Conservation (phyloP, 2,797 vertebrate genomes). For the Periophthalmus magnuspinnatus region DNA sequence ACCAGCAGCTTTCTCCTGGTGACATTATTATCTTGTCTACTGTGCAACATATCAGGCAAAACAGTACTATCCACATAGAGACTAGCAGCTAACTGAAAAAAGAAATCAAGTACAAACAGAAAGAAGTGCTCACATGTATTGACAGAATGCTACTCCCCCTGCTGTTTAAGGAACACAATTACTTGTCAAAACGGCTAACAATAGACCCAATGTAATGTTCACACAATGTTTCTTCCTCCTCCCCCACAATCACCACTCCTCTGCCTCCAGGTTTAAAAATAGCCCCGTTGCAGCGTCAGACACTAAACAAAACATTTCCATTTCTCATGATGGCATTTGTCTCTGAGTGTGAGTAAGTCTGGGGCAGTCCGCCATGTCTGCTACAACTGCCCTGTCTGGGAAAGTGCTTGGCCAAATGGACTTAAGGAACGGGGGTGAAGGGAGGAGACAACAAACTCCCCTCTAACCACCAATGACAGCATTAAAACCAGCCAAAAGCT, state of each 20-base stretch:
- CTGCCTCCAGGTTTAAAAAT: conserved; percentile 56
- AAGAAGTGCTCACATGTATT: background rate
- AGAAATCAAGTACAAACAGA: background rate
- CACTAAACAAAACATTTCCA: conserved; percentile 59
- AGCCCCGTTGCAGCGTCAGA: conserved; percentile 35
- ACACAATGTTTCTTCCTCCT: conserved; percentile 22
- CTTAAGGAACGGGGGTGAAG: conserved; percentile 26
- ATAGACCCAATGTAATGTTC: conserved; percentile 13
- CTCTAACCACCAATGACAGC: conserved; percentile 49
- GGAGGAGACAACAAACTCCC: conserved; percentile 35
- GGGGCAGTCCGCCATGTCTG: conserved; percentile 58
- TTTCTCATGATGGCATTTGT: conserved; percentile 64
- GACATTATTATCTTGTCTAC: too few species aligned
- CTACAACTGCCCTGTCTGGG: conserved; percentile 60
- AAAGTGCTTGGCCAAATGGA: conserved; percentile 52
- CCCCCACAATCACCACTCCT: conserved; percentile 37
- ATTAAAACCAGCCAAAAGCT: conserved; percentile 7
- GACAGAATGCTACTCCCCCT: background rate
- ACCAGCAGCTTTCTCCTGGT: too few species aligned
- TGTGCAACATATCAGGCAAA: too few species aligned
- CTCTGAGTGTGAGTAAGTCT: conserved; percentile 58
- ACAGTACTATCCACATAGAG: too few species aligned
- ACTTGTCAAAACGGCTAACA: background rate
- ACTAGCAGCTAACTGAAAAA: background rate
- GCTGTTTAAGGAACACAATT: background rate